Evolutionary conservation across 2,888 invertebrate genomes (phyloP), one percentile per base, ranked within the genome.

Genomic region (Hyposoter didymator): DNA sequence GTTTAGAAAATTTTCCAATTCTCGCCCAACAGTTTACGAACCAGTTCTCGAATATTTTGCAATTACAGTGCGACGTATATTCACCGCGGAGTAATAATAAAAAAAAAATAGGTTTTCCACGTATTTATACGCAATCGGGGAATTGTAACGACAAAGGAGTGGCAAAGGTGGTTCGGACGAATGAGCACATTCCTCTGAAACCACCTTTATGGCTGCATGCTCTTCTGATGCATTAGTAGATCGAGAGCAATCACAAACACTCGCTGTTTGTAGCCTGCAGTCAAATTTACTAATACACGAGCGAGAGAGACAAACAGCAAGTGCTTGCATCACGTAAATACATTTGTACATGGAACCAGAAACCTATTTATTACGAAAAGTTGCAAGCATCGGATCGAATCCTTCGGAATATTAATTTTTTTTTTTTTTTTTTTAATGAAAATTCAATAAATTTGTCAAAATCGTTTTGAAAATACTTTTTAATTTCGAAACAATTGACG

Each of bases 161-260:
- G 69, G 47, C 22, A n/a, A 22, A 32, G 64, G 62, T n/a, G 81
- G 72, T 74, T 69, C 66, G 73, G 73, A 82, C 74, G 70, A 69
- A 64, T 62, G 78, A 74, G 73, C 84, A 85, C 84, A 85, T 85
- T 85, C 62, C 84, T 70, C 70, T 78, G 82, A 78, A 82, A 52
- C 64, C n/a, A 74, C 69, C 47, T 66, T 72, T 64, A 72, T 84
- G 55, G 45, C n/a, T 59, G 39, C 39, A 39, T 39, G 45, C 43
- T 45, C 39, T 49, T 59, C 45, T n/a, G 70, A 49, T 35, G 75
- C 49, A 66, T 75, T 35, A 66, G 64, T 69, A 75, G 74, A 67
- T 67, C 28, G 28, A 49, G 79, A 28, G 52, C 73, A 43, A 55
- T 55, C 43, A 64, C n/a, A 66, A 22, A 10, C 14, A 59, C 28